A percentile compares a stretch with the other conserved stretches of the same genome.
These are phyloP conservation scores for Limnothrissa miodon DNA, from an alignment of 2,113 vertebrate species.

Conservation along the genomic window DNA sequence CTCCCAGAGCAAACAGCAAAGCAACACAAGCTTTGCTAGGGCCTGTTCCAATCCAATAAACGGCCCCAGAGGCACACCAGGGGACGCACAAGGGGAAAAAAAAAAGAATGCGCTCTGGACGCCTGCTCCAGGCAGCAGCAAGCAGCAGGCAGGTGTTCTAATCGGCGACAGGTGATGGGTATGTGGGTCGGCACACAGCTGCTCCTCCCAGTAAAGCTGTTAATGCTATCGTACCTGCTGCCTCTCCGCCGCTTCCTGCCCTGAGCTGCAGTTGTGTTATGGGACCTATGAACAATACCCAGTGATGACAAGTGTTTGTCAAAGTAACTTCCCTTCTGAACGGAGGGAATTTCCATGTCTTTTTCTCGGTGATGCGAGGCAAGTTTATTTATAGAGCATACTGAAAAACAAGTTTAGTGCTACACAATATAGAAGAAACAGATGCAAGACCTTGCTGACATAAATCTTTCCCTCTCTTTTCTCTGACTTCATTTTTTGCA, in stretches of 20 bases:
- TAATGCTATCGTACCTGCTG: slow-evolving; percentile 26
- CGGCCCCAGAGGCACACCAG: not conserved
- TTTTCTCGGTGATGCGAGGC: not conserved
- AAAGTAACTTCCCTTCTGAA: not conserved
- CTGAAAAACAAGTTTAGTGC: not conserved
- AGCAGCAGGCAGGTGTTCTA: slow-evolving; percentile 29
- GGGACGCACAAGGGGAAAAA: not conserved
- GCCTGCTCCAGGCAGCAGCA: not conserved
- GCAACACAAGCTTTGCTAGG: not conserved
- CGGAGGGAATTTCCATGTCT: not conserved
- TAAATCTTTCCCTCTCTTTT: not conserved
- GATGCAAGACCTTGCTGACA: not conserved
- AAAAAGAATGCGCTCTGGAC: not conserved
- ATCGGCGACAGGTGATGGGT: slow-evolving; percentile 17
- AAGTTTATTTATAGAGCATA: not conserved
- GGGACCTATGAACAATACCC: slow-evolving; percentile 1
- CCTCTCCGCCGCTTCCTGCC: not conserved
- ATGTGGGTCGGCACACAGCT: not conserved
- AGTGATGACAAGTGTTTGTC: not conserved
- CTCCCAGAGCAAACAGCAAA: not conserved
- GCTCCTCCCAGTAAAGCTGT: slow-evolving; percentile 31
- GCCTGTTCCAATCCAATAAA: not conserved
- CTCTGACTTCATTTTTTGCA: not conserved
- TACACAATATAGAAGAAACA: not conserved
- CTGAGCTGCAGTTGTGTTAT: not conserved